These are phyloP conservation scores for Dynastes maya DNA, from an alignment of 2,888 invertebrate species.

Conservation along the genomic window DNA sequence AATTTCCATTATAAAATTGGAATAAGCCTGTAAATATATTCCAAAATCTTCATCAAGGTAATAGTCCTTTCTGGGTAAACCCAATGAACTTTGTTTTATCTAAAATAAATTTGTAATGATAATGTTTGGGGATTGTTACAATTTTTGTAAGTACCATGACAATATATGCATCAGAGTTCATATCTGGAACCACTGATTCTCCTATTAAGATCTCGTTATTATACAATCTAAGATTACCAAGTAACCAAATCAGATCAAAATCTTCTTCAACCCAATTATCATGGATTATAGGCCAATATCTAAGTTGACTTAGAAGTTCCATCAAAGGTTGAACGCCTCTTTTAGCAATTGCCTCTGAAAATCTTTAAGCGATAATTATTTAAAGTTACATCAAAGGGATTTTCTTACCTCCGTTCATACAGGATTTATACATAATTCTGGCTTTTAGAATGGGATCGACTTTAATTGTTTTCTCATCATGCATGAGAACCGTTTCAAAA, in stretches of 20 bases:
- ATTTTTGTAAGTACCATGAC: conserved; percentile 73
- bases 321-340: conserved; percentile 82
- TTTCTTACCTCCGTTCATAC: conserved; percentile 79
- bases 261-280: conserved; percentile 76
- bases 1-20: conserved; percentile 82
- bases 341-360: conserved; percentile 77
- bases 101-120: conserved; percentile 25
- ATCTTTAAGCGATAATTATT: conserved; percentile 25
- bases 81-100: conserved; percentile 91
- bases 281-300: conserved; percentile 91
- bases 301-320: conserved; percentile 80
- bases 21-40: conserved; percentile 85
- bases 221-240: conserved; percentile 84
- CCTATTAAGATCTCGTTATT: conserved; percentile 91
- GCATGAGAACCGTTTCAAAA: conserved; percentile 41
- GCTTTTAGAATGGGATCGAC: conserved; percentile 84
- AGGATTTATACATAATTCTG: conserved; percentile 87
- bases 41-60: conserved; percentile 79
- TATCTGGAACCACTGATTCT: conserved; percentile 93
- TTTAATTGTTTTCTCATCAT: conserved; percentile 19
- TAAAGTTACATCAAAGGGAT: neutral
- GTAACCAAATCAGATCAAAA: conserved; percentile 82
- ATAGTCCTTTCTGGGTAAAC: conserved; percentile 83
- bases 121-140: neutral
- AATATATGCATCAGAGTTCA: conserved; percentile 92